Base-by-base conservation (phyloP, 2,797 vertebrate genomes). In the Vespertilio murinus region DNA sequence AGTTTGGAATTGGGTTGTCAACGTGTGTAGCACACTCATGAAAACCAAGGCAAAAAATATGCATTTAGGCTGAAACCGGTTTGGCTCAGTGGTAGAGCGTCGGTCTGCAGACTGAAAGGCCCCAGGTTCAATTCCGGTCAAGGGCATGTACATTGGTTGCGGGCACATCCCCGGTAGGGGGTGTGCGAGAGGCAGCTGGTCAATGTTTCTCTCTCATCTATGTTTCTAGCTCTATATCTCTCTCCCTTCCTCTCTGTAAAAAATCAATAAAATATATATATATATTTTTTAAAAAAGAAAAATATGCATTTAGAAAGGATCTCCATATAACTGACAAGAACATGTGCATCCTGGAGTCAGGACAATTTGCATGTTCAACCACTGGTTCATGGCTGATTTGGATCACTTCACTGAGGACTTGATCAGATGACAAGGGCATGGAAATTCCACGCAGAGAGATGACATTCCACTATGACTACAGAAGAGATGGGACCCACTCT, bases 21-120 rank as follows among this genome's bases (percentile, higher is more conserved):
- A 91, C 81, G 82, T 90, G 59, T 82, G 25, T 80, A 64, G 96
- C 96, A 95, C 93, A 93, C 91, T 97, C 97, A 97, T 71, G 82
- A 96, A 97, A 98, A 97, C 97, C 93, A 97, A 97, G 90, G 94
- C 90, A 67, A 92, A 97, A 96, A 97, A 97, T 97, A 89, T 5
- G 12, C 77, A 90, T 71, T 94, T 97, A 95, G 94, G n/a, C n/a
- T n/a, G n/a, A n/a, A n/a, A n/a, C n/a, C n/a, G n/a, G n/a, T n/a
- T n/a, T n/a, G n/a, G n/a, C n/a, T n/a, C n/a, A n/a, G n/a, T n/a
- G n/a, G n/a, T n/a, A n/a, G n/a, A n/a, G n/a, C n/a, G n/a, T n/a
- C n/a, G n/a, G n/a, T n/a, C n/a, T n/a, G n/a, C n/a, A n/a, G n/a
- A n/a, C n/a, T n/a, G n/a, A n/a, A n/a, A n/a, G n/a, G n/a, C n/a